Evolutionary conservation across 2,797 vertebrate genomes (phyloP), one percentile per base, ranked within the genome.

Genomic region (Pseudochaenichthys georgianus): DNA sequence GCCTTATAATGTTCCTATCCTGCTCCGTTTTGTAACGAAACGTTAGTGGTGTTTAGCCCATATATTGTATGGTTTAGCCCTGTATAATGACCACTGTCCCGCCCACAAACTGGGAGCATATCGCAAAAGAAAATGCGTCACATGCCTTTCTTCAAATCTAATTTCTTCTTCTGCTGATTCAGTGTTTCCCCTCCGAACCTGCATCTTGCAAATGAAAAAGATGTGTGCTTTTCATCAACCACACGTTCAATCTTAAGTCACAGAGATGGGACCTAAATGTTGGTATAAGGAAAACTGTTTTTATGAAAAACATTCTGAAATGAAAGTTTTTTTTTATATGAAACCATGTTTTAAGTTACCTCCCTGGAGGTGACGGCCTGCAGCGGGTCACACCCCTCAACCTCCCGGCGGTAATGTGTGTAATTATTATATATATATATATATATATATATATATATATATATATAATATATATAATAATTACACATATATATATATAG

Each of bases 51-150:
- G 77, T 76, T 84, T 79, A 77, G 73, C 67, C 34, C 70, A 28
- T 28, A 28, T 4, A 28, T 4, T 28, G 28, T 28, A 28, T 28
- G 28, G 28, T 28, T 28, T 28, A 77, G 73, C 69, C 34, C 73
- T 13, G 80, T 51, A 43, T 59, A 52, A 65, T 21, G 55, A 76
- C 58, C 65, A 5, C 72, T 3, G 91, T 87, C 88, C 92, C 92
- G 92, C 93, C 92, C 91, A 92, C 91, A 2, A 84, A 85, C 87
- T 85, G 91, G 82, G 83, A 73, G 64, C 82, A 70, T 69, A 90
- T 86, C 75, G 70, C 75, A 68, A 83, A 83, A 78, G 71, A 78
- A 92, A 93, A 93, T 92, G 91, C 91, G 91, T 92, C 89, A 92
- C 88, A 85, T 64, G 84, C 77, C 87, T 88, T 85, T 53, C 70